A percentile compares a stretch with the other conserved stretches of the same genome.
phyloP scores from a whole-genome alignment of 2,888 invertebrate species.

The Melolontha melolontha region DNA sequence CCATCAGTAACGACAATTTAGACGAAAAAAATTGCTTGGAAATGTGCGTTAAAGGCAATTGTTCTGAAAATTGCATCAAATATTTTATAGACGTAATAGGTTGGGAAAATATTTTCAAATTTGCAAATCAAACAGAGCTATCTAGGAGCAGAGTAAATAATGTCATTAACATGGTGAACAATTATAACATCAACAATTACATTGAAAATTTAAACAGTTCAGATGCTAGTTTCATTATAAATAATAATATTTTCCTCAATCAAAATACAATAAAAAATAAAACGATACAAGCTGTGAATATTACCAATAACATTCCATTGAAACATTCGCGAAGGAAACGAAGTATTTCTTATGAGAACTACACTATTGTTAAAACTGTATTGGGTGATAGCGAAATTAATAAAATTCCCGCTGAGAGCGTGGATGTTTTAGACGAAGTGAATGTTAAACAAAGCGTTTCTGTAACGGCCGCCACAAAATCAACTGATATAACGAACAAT shows the following conservation, averaged over 20 bases:
- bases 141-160: not conserved
- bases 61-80: constrained; percentile 44
- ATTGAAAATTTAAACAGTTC: constrained; percentile 27
- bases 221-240: constrained; percentile 26
- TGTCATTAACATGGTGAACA: constrained; percentile 16
- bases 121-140: constrained; percentile 38
- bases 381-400: constrained; percentile 15
- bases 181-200: constrained; percentile 36
- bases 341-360: constrained; percentile 16
- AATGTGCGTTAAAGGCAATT: constrained; percentile 36
- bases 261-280: constrained; percentile 16
- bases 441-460: not conserved
- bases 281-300: constrained; percentile 6
- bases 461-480: not conserved
- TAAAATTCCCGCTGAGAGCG: constrained; percentile 6
- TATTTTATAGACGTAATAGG: constrained; percentile 43
- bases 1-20: constrained; percentile 56
- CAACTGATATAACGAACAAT: not conserved
- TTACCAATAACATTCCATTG: constrained; percentile 19
- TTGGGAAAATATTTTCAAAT: constrained; percentile 41
- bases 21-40: constrained; percentile 41
- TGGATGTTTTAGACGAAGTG: constrained; percentile 1
- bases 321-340: constrained; percentile 32
- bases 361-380: constrained; percentile 19
- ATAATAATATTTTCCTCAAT: constrained; percentile 34